A percentile compares a stretch with the other conserved stretches of the same genome.
phyloP scores from a whole-genome alignment of 2,888 invertebrate genomes.

The Fragum sueziense region DNA sequence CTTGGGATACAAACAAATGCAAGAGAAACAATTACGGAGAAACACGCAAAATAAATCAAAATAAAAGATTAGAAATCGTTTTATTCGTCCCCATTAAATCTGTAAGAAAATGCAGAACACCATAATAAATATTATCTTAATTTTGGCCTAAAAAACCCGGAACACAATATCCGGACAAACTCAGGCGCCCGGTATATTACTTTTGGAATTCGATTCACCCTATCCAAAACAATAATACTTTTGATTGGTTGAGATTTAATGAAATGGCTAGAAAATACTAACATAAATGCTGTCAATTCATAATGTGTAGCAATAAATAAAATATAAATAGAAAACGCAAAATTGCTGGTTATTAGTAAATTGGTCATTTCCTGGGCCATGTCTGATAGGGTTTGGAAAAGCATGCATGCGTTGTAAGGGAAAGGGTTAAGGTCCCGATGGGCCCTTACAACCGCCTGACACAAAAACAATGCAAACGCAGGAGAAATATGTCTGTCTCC shows the following conservation, averaged over 20 bases:
- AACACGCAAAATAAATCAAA: background rate
- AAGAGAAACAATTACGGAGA: background rate
- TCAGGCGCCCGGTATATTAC: constrained; percentile 5
- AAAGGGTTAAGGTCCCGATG: constrained; percentile 2
- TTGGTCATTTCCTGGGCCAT: no score
- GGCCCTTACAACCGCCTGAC: background rate
- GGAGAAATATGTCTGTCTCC: constrained; percentile 12
- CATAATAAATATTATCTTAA: background rate
- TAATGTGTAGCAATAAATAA: no score
- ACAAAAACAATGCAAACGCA: background rate
- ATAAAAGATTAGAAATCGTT: constrained; percentile 5
- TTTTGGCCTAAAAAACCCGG: background rate
- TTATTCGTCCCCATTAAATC: background rate
- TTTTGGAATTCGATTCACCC: constrained; percentile 9
- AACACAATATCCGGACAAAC: background rate
- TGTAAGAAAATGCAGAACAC: constrained; percentile 6
- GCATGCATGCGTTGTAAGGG: no score
- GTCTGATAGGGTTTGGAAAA: no score
- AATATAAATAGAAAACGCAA: no score
- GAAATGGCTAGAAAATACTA: no score
- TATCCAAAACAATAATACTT: no score
- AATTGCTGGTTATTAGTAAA: no score
- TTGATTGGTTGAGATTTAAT: no score
- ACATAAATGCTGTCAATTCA: no score
- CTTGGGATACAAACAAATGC: background rate